Conservation (phyloP, 1,140 invertebrate species). For the Panulirus ornatus region DNA sequence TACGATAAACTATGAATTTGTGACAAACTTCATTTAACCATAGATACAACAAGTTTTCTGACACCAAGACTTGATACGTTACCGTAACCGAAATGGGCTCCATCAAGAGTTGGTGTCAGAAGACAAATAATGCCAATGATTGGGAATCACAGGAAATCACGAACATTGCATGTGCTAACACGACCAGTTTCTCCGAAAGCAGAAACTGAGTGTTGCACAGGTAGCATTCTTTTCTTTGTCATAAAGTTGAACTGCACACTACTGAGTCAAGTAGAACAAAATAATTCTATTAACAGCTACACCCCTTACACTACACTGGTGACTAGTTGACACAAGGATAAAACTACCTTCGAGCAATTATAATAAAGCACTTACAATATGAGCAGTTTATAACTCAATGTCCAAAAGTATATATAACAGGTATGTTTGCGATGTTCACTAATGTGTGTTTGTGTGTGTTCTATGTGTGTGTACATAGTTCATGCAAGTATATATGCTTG, state of each 20-base stretch:
- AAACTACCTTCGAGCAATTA: background rate
- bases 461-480: constrained; percentile 23
- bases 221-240: background rate
- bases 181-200: background rate
- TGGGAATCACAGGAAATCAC: background rate
- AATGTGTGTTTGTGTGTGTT: constrained; percentile 18
- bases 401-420: background rate
- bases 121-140: background rate
- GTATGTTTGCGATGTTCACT: background rate
- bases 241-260: background rate
- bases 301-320: constrained; percentile 6
- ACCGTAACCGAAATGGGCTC: background rate
- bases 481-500: background rate
- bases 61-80: background rate
- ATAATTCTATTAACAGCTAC: background rate
- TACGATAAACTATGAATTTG: background rate
- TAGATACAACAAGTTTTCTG: background rate
- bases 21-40: background rate
- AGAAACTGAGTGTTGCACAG: background rate
- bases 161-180: background rate
- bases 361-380: constrained; percentile 48
- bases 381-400: constrained; percentile 23
- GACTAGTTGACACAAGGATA: constrained; percentile 24
- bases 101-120: background rate
- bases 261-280: background rate